Evolutionary conservation across 2,113 vertebrate species (phyloP).

Genomic region (Erpornis zantholeuca): DNA sequence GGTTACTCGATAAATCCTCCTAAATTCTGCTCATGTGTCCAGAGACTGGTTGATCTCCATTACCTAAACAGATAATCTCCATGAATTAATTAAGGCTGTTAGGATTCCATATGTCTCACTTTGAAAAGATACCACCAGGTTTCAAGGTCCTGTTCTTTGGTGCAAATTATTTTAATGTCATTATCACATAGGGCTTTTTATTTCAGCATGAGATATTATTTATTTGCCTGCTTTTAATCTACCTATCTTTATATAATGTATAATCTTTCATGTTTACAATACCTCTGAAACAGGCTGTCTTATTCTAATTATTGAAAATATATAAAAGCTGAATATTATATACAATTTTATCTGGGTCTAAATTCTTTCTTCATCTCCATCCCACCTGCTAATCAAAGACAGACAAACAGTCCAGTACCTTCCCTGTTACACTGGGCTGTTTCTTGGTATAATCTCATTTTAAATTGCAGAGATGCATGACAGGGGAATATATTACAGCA

Average conservation of each 20-base stretch:
- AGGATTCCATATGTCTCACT: background rate
- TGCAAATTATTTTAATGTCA: background rate
- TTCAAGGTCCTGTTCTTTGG: background rate
- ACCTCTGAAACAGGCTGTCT: background rate
- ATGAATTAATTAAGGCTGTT: background rate
- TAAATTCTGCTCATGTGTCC: background rate
- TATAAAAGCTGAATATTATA: background rate
- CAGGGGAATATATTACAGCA: background rate
- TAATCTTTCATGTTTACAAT: background rate
- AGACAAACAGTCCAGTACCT: background rate
- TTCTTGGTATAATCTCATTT: background rate
- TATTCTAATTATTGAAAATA: background rate
- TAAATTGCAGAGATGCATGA: background rate
- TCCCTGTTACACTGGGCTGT: background rate
- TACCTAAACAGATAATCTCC: background rate
- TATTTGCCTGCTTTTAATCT: background rate
- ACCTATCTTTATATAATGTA: background rate
- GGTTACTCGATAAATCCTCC: background rate
- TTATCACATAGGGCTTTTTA: background rate
- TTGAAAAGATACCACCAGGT: background rate
- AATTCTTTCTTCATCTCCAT: background rate
- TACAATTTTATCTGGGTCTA: background rate
- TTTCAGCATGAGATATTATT: background rate
- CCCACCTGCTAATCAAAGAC: background rate
- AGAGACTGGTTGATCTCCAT: background rate